Evolutionary conservation across 2,113 vertebrate genomes (phyloP).

Genomic region (Triplophysa siluroides): DNA sequence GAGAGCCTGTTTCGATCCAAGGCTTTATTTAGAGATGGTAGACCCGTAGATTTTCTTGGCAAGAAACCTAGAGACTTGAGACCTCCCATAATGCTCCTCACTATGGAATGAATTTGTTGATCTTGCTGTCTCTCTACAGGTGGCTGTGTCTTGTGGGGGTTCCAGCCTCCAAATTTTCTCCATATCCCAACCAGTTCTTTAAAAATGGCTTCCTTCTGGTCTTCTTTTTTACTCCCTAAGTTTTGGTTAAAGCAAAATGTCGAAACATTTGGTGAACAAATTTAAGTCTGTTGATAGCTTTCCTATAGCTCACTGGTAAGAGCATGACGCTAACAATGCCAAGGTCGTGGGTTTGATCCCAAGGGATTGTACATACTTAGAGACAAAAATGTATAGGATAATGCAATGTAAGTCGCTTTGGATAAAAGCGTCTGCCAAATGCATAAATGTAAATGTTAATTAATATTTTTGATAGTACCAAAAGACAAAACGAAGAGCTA

Average conservation of each 20-base stretch:
- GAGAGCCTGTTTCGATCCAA: slow-evolving; percentile 75
- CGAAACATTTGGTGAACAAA: neutral
- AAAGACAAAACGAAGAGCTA: neutral
- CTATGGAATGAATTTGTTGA: slow-evolving; percentile 61
- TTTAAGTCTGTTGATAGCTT: no score
- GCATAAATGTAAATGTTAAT: no score
- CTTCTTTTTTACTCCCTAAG: slow-evolving; percentile 57
- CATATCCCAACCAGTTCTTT: slow-evolving; percentile 71
- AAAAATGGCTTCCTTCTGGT: slow-evolving; percentile 62
- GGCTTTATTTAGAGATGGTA: slow-evolving; percentile 65
- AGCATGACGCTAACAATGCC: no score
- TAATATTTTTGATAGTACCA: slow-evolving; percentile 1
- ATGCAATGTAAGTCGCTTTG: no score
- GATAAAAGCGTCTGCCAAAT: no score
- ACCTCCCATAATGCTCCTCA: slow-evolving; percentile 71
- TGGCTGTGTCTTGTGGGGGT: slow-evolving; percentile 48
- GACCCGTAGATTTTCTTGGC: slow-evolving; percentile 59
- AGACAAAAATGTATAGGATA: no score
- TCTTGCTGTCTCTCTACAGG: slow-evolving; percentile 54
- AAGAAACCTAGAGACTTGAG: slow-evolving; percentile 72
- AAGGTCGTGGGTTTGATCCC: no score
- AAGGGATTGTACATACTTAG: no score
- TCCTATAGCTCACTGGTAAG: no score
- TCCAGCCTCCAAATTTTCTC: slow-evolving; percentile 62
- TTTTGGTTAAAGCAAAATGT: neutral